phyloP scores from a whole-genome alignment of 2,888 invertebrate genomes.

The Drosophila tripunctata region DNA sequence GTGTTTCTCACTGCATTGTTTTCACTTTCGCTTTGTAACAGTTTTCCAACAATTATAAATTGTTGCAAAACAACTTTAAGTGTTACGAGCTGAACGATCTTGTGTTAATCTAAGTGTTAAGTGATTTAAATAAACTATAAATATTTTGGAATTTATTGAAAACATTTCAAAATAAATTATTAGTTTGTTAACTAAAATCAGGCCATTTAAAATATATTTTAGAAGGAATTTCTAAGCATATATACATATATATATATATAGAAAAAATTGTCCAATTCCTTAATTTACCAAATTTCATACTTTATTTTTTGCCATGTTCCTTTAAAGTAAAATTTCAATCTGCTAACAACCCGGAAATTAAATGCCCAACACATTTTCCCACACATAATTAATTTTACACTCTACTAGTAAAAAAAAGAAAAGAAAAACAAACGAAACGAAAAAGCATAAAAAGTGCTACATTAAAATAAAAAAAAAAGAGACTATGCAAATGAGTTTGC shows the following conservation, averaged over 20 bases:
- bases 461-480: conserved; percentile 34
- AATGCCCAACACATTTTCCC: conserved; percentile 70
- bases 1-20: conserved; percentile 34
- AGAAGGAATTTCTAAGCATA: too few species aligned
- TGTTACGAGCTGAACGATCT: background rate
- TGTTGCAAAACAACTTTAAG: conserved; percentile 59
- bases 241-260: too few species aligned
- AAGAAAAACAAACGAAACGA: conserved; percentile 17
- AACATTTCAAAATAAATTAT: background rate
- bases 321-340: background rate
- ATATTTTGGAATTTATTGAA: background rate
- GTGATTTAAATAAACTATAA: background rate
- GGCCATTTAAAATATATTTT: too few species aligned
- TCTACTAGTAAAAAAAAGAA: conserved; percentile 24
- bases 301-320: background rate
- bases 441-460: conserved; percentile 45
- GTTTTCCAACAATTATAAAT: conserved; percentile 54
- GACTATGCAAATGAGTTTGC: conserved; percentile 76
- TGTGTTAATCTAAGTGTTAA: background rate
- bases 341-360: conserved; percentile 68
- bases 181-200: too few species aligned
- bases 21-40: conserved; percentile 63
- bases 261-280: background rate
- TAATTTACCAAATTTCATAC: too few species aligned
- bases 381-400: conserved; percentile 73